Percentiles rank a stretch among this genome's conserved stretches.
phyloP scores from a whole-genome alignment of 2,888 invertebrate species.

The Tanypteryx hageni region DNA sequence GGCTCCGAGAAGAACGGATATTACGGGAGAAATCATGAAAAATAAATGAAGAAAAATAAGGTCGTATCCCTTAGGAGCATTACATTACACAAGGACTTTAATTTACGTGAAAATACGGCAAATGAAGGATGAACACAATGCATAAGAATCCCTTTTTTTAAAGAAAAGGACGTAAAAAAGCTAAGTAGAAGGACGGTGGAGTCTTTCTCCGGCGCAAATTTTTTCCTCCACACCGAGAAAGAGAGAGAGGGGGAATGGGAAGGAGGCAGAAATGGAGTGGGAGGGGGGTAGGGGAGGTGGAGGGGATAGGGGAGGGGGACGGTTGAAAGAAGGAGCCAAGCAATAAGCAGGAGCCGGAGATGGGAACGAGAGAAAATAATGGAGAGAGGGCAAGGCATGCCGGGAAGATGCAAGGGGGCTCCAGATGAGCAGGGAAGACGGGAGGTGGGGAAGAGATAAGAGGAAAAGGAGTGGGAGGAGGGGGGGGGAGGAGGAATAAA shows the following conservation, averaged over 20 bases:
- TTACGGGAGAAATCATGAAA: neutral
- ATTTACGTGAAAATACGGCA: slow-evolving; percentile 31
- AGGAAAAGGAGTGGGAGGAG: neutral
- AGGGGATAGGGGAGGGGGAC: neutral
- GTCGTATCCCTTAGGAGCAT: neutral
- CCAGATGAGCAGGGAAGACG: neutral
- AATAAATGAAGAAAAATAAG: neutral
- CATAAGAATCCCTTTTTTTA: slow-evolving; percentile 28
- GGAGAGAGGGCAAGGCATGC: slow-evolving; percentile 49
- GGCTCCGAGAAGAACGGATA: neutral
- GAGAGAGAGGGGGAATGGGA: neutral
- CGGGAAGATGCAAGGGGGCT: neutral
- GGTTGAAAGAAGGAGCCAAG: neutral
- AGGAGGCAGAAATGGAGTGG: too few species aligned
- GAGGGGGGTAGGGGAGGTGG: neutral
- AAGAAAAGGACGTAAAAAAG: slow-evolving; percentile 21
- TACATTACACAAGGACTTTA: neutral
- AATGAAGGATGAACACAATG: slow-evolving; percentile 33
- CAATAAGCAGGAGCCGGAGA: slow-evolving; percentile 10
- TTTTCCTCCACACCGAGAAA: neutral
- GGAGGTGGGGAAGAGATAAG: too few species aligned
- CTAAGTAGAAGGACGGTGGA: neutral
- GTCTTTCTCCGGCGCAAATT: neutral
- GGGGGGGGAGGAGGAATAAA: neutral
- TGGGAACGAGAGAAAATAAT: slow-evolving; percentile 25